phyloP scores from a whole-genome alignment of 2,888 invertebrate genomes.

The Heliconius erato region DNA sequence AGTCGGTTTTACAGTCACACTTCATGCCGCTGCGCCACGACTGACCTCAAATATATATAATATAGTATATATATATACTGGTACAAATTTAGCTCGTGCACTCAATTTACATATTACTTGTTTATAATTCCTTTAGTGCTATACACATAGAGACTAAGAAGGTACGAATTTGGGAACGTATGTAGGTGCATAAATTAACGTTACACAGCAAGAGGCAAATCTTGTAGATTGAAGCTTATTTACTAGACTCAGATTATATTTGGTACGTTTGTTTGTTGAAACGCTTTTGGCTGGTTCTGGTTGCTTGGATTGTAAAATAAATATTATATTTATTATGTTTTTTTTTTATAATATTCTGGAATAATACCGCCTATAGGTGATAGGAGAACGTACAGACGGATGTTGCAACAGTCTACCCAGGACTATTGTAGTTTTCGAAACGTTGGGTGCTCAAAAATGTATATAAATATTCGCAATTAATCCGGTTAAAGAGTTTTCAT shows the following conservation, averaged over 20 bases:
- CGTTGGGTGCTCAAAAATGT: no score
- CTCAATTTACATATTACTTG: background rate
- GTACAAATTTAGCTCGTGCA: background rate
- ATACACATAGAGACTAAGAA: background rate
- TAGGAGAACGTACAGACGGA: no score
- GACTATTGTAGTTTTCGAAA: no score
- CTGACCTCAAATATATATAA: background rate
- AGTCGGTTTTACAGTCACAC: no score
- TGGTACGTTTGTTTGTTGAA: background rate
- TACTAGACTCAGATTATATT: background rate
- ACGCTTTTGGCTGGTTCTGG: background rate
- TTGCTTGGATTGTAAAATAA: background rate
- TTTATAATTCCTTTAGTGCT: background rate
- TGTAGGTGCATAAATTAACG: conserved; percentile 12
- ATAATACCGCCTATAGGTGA: no score
- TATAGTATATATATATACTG: background rate
- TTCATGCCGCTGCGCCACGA: no score
- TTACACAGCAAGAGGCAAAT: background rate
- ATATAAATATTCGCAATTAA: no score
- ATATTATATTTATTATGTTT: no score
- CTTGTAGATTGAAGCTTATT: background rate
- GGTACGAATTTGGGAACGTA: background rate
- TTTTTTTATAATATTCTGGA: no score
- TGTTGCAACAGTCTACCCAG: no score
- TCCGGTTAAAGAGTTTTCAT: no score